Conservation (phyloP, 2,888 invertebrate species). For the Eumerus sabulonum region DNA sequence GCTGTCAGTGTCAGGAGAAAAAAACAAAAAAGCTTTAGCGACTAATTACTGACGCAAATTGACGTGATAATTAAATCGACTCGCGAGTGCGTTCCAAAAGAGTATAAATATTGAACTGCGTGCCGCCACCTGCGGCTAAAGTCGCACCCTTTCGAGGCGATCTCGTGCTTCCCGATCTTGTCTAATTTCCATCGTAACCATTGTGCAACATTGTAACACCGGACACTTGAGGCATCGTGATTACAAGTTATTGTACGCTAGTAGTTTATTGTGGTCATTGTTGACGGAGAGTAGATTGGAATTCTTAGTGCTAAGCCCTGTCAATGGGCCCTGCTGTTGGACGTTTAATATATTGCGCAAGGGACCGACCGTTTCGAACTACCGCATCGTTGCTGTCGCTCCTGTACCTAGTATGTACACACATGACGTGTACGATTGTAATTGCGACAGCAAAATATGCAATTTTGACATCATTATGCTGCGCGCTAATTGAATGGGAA, state of each 20-base stretch:
- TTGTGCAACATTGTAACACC: conserved; percentile 50
- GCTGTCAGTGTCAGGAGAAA: no score
- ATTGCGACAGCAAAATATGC: conserved; percentile 6
- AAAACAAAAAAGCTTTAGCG: no score
- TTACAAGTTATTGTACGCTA: no score
- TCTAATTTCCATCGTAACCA: conserved; percentile 32
- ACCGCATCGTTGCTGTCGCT: conserved; percentile 11
- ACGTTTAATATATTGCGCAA: conserved; percentile 9
- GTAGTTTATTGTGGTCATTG: no score
- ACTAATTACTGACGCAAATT: conserved; percentile 24
- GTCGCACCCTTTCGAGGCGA: no score
- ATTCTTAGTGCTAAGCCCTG: no score
- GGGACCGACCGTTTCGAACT: conserved; percentile 38
- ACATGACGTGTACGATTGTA: neutral
- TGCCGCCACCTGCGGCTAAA: conserved; percentile 28
- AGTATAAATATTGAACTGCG: conserved; percentile 30
- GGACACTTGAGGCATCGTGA: no score
- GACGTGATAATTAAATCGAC: conserved; percentile 31
- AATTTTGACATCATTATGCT: conserved; percentile 31
- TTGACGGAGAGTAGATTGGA: no score
- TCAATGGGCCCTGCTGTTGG: no score
- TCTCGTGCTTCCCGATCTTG: neutral
- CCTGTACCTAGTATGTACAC: conserved; percentile 3
- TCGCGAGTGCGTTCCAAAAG: conserved; percentile 20
- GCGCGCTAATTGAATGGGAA: conserved; percentile 47